Percentiles rank a stretch among this genome's conserved stretches.
Conservation (phyloP, 2,113 vertebrate genomes). For the Neogobius melanostomus region DNA sequence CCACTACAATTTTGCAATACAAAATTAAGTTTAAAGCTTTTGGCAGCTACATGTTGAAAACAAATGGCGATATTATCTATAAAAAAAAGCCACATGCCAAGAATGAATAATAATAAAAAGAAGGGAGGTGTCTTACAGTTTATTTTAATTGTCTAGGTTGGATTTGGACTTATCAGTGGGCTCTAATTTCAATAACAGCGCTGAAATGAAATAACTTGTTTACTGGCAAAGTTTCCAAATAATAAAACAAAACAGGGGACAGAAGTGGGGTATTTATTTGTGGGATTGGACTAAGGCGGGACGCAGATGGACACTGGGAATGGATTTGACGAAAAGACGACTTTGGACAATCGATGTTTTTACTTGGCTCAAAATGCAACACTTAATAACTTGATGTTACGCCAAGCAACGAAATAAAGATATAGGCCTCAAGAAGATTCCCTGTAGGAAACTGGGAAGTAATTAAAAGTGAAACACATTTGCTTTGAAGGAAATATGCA, state of each 20-base stretch:
- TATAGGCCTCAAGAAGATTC: neutral
- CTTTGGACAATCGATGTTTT: conserved; percentile 5
- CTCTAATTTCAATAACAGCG: neutral
- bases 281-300: conserved; percentile 19
- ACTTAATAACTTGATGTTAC: neutral
- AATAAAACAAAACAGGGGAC: conserved; percentile 1
- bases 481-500: conserved; percentile 15
- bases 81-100: no score
- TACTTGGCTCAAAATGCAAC: conserved; percentile 21
- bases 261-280: conserved; percentile 18
- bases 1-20: no score
- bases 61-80: no score
- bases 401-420: neutral
- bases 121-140: no score
- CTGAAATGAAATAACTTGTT: neutral
- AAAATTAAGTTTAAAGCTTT: no score
- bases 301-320: conserved; percentile 8
- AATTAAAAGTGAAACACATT: neutral
- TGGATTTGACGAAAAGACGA: conserved; percentile 18
- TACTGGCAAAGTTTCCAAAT: neutral
- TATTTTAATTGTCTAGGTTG: no score
- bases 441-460: neutral
- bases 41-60: no score
- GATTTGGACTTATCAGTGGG: no score
- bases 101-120: no score